Evolutionary conservation across 2,888 invertebrate genomes (phyloP), one percentile per base, ranked within the genome.

Genomic region (Cheilosia grossa): DNA sequence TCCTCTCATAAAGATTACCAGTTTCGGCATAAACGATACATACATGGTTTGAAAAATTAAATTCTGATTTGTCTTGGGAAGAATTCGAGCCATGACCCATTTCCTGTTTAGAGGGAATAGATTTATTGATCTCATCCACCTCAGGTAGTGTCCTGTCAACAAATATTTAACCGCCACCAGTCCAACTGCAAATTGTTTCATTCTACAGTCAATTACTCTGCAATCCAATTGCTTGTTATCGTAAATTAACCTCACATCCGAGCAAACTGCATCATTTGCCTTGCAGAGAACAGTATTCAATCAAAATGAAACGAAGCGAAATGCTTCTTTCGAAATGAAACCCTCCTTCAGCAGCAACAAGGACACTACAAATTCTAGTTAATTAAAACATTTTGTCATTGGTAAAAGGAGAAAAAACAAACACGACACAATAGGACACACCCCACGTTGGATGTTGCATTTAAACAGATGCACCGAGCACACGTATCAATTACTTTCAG

Each of bases 301-400:
- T 75, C 75, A 81, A 70, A 75, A 33, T 74, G 74, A 67, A 67
- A 54, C 73, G 27, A 17, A 74, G 56, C 54, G 42, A 33, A 74
- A 40, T 54, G 47, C 44, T 47, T 27, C 17, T 51, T 67, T 59
- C 53, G 59, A 53, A 67, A 59, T 53, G 27, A 59, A 67, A 44
- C 53, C 51, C 17, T 33, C 24, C 15, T 51, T 44, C 6, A 56
- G n/a, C 37, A 30, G 30, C 56, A 63, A 42, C 75, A 75, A 81
- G 81, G 81, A 69, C 75, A 75, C 63, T 64, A 70, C 63, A 75
- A 69, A 74, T 64, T 75, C 69, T 44, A 63, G 69, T 81, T 81
- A 81, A 81, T 81, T 81, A 81, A 81, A 81, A 63, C 81, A 81
- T 81, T 81, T 58, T 81, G 56, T 75, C 75, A 75, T 81, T 58